Percentiles rank a stretch among this genome's conserved stretches.
Conservation (phyloP, 2,797 vertebrate species). For the Scyliorhinus canicula region DNA sequence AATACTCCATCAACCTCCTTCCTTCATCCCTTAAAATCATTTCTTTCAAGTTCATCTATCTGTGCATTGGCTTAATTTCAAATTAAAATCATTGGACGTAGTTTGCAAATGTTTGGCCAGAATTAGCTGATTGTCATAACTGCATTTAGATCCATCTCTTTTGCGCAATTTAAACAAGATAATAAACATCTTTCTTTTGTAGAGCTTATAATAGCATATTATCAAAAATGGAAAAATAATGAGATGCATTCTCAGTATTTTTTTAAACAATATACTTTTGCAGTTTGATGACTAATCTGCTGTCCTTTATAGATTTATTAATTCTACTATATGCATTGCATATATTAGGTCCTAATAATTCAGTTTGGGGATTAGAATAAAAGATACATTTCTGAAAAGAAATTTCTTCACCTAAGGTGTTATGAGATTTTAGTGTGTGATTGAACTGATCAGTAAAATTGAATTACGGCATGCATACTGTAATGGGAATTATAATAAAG, state of each 20-base stretch:
- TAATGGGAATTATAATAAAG: not conserved
- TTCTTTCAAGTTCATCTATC: not conserved
- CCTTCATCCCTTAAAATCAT: not conserved
- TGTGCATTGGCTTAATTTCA: not conserved
- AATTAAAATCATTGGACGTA: not conserved
- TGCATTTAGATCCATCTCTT: not conserved
- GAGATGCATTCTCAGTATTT: not conserved
- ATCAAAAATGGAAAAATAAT: constrained; percentile 1
- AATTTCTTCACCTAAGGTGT: not conserved
- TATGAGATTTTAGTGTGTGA: not conserved
- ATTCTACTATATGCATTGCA: not conserved
- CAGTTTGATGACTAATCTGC: not conserved
- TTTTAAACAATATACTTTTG: not conserved
- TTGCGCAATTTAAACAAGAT: not conserved
- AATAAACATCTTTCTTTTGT: constrained; percentile 1
- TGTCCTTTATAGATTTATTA: not conserved
- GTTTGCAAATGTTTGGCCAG: not conserved
- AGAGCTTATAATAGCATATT: constrained; percentile 3
- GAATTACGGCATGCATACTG: not conserved
- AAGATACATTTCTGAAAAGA: not conserved
- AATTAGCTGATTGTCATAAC: not conserved
- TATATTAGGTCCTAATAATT: not conserved
- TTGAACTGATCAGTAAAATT: not conserved
- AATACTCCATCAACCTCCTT: not conserved
- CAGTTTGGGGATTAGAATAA: not conserved